Evolutionary conservation across 1,140 invertebrate genomes (phyloP), one percentile per base, ranked within the genome.

Genomic region (Nasonia giraulti): DNA sequence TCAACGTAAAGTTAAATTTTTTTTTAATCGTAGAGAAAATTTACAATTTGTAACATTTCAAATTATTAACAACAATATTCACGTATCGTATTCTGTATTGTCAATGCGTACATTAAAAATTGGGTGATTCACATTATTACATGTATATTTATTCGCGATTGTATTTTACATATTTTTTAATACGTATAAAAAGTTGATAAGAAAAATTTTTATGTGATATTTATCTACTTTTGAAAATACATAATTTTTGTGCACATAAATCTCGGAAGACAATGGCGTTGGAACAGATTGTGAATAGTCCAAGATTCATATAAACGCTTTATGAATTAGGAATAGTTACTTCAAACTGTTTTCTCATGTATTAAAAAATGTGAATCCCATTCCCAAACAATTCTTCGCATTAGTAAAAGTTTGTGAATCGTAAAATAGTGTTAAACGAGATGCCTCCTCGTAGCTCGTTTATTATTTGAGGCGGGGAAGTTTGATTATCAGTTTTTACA

Each of bases 61-160:
- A 69, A 69, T 77, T 27, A 50, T 71, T 11, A 78, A 50, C 37
- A 71, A 69, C 20, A 23, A 40, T 27, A 27, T 47, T 77, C 62
- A 44, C 33, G 33, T 76, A 75, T 81, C 44, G 44, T 12, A 76
- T 14, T 27, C 77, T 77, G 55, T 83, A 77, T 83, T 77, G 74
- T 77, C 82, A 76, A 14, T 82, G 73, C 75, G 73, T 82, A 55
- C 37, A 83, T 83, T 83, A 68, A 77, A 55, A 83, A 31, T 66
- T 75, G 17, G 23, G 33, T 50, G 31, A 81, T 14, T 74, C 14
- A 71, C 27, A 79, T 79, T 40, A 17, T 17, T 62, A 62, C 17
- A 62, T 55, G 1, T 14, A 50, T 55, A 17, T 17, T 55, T 17
- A 55, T 14, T 55, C 17, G 55, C 20, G 20, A 5, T 62, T 1